Evolutionary conservation across 2,113 vertebrate genomes (phyloP).

Genomic region (Elephas maximus): DNA sequence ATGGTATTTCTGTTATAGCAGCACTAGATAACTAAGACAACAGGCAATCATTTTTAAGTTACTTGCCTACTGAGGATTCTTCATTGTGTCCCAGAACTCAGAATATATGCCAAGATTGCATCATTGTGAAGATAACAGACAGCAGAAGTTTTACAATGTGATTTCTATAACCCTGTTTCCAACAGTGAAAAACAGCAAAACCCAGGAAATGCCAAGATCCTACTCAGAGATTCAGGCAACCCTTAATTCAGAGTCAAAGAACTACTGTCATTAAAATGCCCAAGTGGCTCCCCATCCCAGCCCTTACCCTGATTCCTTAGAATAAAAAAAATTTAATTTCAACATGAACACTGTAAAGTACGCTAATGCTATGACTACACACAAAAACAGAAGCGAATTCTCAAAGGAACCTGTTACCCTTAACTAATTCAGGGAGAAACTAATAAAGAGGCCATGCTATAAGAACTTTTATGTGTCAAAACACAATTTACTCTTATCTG

Average conservation of each 20-base stretch:
- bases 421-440: constrained; percentile 41
- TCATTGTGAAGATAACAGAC: neutral
- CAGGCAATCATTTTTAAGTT: neutral
- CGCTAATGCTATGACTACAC: neutral
- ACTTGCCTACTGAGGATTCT: neutral
- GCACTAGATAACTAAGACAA: no score
- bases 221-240: neutral
- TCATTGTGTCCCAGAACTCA: constrained; percentile 1
- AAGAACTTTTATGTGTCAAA: constrained; percentile 22
- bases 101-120: neutral
- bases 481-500: neutral
- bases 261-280: neutral
- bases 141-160: neutral
- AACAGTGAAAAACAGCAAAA: neutral
- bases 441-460: neutral
- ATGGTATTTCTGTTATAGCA: no score
- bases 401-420: constrained; percentile 9
- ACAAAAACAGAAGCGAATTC: constrained; percentile 30
- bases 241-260: neutral
- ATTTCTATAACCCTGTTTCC: neutral
- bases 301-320: neutral
- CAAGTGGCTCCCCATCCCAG: neutral
- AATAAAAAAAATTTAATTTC: neutral
- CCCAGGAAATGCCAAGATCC: neutral
- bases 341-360: neutral